Percentiles rank a stretch among this genome's conserved stretches.
Conservation (phyloP, 2,797 vertebrate genomes). For the Paedocypris micromegethes region DNA sequence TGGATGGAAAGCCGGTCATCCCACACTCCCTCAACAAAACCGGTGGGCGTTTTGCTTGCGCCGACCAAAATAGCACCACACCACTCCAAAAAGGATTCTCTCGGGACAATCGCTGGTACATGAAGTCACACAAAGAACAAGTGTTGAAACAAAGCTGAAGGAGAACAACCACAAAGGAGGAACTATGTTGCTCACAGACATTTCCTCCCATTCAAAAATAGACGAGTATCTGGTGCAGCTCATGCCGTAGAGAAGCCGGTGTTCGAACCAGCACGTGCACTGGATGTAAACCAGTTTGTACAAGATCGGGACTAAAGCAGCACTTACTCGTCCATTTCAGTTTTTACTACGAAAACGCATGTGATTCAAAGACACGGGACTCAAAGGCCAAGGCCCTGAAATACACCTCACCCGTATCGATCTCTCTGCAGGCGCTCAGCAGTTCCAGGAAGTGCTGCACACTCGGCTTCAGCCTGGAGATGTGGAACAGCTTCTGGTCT, state of each 20-base stretch:
- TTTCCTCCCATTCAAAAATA: slow-evolving; percentile 28
- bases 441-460: slow-evolving; percentile 1
- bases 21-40: slow-evolving; percentile 6
- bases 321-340: neutral
- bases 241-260: neutral
- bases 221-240: slow-evolving; percentile 4
- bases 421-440: slow-evolving; percentile 17
- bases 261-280: neutral
- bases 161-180: slow-evolving; percentile 16
- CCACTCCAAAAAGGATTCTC: slow-evolving; percentile 5
- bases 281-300: neutral
- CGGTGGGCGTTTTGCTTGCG: neutral
- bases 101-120: slow-evolving; percentile 6
- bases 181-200: slow-evolving; percentile 22
- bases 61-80: slow-evolving; percentile 23
- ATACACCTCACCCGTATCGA: slow-evolving; percentile 10
- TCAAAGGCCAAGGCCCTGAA: neutral
- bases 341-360: no score
- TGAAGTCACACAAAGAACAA: slow-evolving; percentile 15
- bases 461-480: neutral
- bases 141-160: slow-evolving; percentile 13
- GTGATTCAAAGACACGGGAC: no score
- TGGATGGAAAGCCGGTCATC: neutral
- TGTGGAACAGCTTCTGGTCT: no score
- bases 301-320: neutral